Base-by-base conservation (phyloP, 2,888 invertebrate species). In the Nezara viridula region DNA sequence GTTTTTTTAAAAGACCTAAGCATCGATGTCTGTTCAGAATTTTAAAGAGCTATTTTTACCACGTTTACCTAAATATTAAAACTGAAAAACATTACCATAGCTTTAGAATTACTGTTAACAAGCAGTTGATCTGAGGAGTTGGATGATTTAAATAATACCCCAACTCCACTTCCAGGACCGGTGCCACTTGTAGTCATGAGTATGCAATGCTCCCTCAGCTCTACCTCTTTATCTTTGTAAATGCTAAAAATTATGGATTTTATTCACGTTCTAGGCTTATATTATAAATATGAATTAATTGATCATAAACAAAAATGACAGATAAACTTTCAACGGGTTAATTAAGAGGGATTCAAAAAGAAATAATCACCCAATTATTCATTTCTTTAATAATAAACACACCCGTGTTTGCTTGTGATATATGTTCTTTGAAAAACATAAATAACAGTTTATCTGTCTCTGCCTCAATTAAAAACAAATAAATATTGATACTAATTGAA, bases 131-230 rank as follows among this genome's bases (percentile, higher is more conserved):
- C 89, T 19, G 90, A 90, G 14, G 90, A 90, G 86, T 91, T 91
- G 81, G 91, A 90, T 4, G 90, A 27, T 49, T 91, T 91, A 49
- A 91, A 90, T 88, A 91, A 91, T 37, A 91, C 90, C 86, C 91
- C 91, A 32, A 92, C 85, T 27, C 91, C 92, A 2, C 91, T 91
- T 40, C 91, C 90, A n/a, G 91, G 37, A 90, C 92, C 27, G 90
- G 91, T 14, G 91, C 86, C 86, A n/a, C 52, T 52, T 21, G 77
- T 60, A 73, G 44, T 89, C 24, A 85, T 44, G 12, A 90, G 86
- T n/a, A 27, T 60, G 77, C 90, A 90, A 21, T 86, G 55, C 85
- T 88, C 73, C 40, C 86, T 88, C n/a, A 86, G 37, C 66, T 89
- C 44, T 66, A 87, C 66, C 1, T 12, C 60, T 50, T 66, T 86